Conservation (phyloP, 2,888 invertebrate genomes). For the Poecilus cupreus region DNA sequence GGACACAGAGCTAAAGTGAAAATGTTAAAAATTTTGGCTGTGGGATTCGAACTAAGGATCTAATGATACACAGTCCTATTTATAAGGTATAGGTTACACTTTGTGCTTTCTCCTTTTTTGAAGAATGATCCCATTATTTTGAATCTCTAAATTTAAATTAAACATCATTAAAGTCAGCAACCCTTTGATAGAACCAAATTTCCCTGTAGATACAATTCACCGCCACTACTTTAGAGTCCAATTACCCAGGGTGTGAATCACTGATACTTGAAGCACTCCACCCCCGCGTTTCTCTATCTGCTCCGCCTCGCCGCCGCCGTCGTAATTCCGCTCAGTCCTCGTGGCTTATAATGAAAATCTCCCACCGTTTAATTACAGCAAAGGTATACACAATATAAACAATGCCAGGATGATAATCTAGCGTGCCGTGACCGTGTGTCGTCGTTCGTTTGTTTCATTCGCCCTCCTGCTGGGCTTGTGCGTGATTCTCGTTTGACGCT, state of each 20-base stretch:
- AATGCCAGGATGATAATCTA: conserved; percentile 53
- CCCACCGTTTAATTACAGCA: conserved; percentile 66
- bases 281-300: conserved; percentile 17
- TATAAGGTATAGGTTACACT: no score
- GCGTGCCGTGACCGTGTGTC: conserved; percentile 27
- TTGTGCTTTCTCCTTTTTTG: no score
- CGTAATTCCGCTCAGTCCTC: conserved; percentile 44
- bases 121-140: no score
- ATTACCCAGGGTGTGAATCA: conserved; percentile 31
- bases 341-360: conserved; percentile 64
- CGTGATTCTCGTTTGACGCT: conserved; percentile 9
- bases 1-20: no score
- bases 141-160: not conserved
- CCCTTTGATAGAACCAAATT: not conserved
- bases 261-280: conserved; percentile 18
- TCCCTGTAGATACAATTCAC: conserved; percentile 1
- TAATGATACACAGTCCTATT: no score
- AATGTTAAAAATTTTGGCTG: no score
- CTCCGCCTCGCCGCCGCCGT: not conserved
- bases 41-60: no score
- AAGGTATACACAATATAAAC: conserved; percentile 61
- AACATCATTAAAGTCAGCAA: not conserved
- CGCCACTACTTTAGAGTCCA: conserved; percentile 14
- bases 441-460: conserved; percentile 36
- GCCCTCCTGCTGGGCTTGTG: conserved; percentile 3